phyloP scores from a whole-genome alignment of 2,113 vertebrate species.

The Lepidothrix coronata region DNA sequence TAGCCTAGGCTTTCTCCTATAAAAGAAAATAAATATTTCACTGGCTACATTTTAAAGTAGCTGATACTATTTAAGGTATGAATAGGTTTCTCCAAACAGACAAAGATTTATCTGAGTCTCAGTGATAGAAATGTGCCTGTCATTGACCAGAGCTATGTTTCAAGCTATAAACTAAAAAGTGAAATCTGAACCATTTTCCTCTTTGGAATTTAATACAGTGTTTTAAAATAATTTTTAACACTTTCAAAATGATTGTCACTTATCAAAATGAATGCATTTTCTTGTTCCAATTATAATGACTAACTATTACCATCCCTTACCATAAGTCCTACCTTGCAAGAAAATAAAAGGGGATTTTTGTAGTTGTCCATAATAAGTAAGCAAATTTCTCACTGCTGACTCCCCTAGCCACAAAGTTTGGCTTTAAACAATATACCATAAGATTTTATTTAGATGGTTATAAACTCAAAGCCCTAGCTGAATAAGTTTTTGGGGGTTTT shows the following conservation, averaged over 20 bases:
- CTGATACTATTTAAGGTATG: not conserved
- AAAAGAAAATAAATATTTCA: not conserved
- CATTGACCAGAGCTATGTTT: not conserved
- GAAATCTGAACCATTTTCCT: not conserved
- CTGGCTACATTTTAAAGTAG: not conserved
- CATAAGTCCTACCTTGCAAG: not conserved
- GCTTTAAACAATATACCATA: not conserved
- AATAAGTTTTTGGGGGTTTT: not conserved
- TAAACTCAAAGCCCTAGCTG: not conserved
- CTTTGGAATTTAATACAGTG: not conserved
- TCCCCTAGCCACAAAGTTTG: not conserved
- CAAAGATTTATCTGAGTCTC: not conserved
- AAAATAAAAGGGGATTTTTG: rapidly evolving
- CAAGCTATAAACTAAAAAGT: not conserved
- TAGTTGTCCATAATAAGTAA: not conserved
- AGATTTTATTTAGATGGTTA: not conserved
- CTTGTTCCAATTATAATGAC: not conserved
- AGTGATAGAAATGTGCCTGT: not conserved
- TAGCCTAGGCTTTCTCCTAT: not conserved
- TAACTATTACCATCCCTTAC: not conserved
- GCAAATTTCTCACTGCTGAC: not conserved
- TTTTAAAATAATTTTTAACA: not conserved
- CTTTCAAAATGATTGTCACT: not conserved
- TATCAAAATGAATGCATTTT: not conserved
- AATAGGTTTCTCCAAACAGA: not conserved